These are phyloP conservation scores for Gambusia affinis DNA, from an alignment of 2,113 vertebrate genomes.

Conservation along the genomic window DNA sequence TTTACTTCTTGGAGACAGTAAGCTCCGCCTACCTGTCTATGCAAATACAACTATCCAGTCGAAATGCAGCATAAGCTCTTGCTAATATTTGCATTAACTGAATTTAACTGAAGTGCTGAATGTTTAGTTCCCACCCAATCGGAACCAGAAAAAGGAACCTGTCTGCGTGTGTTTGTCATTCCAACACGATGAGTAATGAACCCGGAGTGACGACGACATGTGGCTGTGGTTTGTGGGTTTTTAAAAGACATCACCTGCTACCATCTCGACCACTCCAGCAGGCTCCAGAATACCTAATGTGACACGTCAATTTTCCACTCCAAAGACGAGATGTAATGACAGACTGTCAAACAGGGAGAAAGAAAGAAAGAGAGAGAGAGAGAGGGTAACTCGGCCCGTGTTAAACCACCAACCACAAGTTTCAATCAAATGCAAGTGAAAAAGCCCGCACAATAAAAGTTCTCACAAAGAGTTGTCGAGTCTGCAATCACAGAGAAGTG, in stretches of 20 bases:
- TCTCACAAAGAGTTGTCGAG: conserved; percentile 35
- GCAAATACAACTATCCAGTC: neutral
- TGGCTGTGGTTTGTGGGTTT: conserved; percentile 71
- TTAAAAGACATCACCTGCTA: conserved; percentile 78
- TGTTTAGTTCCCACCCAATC: neutral
- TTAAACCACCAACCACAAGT: conserved; percentile 22
- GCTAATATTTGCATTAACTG: neutral
- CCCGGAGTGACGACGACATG: conserved; percentile 71
- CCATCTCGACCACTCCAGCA: conserved; percentile 60
- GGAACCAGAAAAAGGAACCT: neutral
- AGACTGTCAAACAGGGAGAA: neutral
- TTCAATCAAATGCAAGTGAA: conserved; percentile 30
- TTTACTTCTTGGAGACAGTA: neutral
- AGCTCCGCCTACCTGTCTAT: too few relatives aligned
- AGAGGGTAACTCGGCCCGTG: neutral
- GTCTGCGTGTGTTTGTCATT: conserved; percentile 30
- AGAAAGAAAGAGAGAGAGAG: neutral
- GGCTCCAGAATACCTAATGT: conserved; percentile 66
- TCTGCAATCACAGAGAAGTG: conserved; percentile 17
- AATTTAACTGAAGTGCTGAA: neutral
- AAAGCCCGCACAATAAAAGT: conserved; percentile 13
- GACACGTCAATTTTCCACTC: conserved; percentile 67
- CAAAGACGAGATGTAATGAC: conserved; percentile 54
- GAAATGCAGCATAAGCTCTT: neutral
- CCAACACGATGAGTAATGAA: conserved; percentile 66